Evolutionary conservation across 2,113 vertebrate genomes (phyloP).

Genomic region (Orthonyx spaldingii): DNA sequence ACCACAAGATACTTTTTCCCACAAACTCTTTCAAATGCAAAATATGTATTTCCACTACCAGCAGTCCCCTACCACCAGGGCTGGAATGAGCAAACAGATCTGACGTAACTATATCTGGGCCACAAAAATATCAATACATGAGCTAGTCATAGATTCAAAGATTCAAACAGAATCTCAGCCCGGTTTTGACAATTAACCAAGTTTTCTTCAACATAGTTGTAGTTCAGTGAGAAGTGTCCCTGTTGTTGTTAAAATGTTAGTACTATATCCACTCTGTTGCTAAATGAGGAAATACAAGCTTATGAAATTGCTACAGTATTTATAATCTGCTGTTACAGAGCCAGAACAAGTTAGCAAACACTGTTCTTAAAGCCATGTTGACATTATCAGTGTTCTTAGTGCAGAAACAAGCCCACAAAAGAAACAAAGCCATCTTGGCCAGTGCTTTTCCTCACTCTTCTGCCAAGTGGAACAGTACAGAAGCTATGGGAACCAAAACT

Average conservation of each 20-base stretch:
- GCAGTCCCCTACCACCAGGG: not conserved
- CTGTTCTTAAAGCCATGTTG: not conserved
- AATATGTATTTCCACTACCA: not conserved
- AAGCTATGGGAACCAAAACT: not conserved
- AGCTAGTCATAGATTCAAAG: not conserved
- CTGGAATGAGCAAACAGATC: not conserved
- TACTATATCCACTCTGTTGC: not conserved
- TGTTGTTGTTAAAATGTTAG: not conserved
- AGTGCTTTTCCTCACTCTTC: not conserved
- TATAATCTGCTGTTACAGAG: not conserved
- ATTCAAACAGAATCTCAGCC: not conserved
- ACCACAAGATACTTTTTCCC: not conserved
- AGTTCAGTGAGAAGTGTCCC: not conserved
- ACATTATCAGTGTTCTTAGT: constrained; percentile 17
- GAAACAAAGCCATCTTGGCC: constrained; percentile 6
- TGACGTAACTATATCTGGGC: rapidly evolving
- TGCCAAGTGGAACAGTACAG: constrained; percentile 12
- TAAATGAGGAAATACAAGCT: not conserved
- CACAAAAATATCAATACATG: not conserved
- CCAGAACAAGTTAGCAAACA: constrained; percentile 13
- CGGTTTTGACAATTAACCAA: not conserved
- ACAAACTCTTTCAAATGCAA: not conserved
- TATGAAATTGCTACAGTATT: not conserved
- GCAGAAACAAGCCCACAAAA: not conserved
- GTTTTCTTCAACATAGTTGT: not conserved